These are phyloP conservation scores for Ctenopoma multispine DNA, from an alignment of 2,797 vertebrate species.

Conservation along the genomic window DNA sequence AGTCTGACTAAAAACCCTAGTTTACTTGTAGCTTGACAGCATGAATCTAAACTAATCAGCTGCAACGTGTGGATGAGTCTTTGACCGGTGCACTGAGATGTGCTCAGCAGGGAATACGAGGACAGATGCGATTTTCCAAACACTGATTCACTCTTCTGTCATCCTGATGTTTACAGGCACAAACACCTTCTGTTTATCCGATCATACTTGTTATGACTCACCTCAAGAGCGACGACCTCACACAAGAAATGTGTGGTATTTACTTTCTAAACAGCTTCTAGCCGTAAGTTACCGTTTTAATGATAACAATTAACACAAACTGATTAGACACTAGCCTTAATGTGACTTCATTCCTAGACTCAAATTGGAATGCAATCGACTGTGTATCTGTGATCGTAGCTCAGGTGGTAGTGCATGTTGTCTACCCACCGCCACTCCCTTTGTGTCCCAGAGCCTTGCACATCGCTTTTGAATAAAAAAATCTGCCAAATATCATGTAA, in stretches of 20 bases:
- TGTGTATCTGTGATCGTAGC: too few relatives aligned
- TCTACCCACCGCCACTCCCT: too few relatives aligned
- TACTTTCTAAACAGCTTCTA: background rate
- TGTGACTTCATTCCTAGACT: too few relatives aligned
- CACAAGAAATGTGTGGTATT: background rate
- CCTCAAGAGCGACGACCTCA: background rate
- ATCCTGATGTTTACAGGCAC: conserved; percentile 25
- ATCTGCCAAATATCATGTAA: too few relatives aligned
- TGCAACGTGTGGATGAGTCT: conserved; percentile 24
- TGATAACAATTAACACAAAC: too few relatives aligned
- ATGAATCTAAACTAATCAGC: conserved; percentile 15
- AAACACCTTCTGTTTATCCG: conserved; percentile 20
- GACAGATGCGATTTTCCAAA: conserved; percentile 31
- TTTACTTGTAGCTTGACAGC: background rate
- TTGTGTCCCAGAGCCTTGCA: too few relatives aligned
- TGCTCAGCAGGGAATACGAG: conserved; percentile 18
- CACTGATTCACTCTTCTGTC: conserved; percentile 31
- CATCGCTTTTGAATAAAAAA: too few relatives aligned
- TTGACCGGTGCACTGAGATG: conserved; percentile 3
- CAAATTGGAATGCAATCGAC: too few relatives aligned
- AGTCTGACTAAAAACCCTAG: background rate
- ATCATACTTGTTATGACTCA: background rate
- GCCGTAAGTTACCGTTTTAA: too few relatives aligned
- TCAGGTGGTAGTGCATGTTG: too few relatives aligned
- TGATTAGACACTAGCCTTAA: too few relatives aligned